Percentiles rank a stretch among this genome's conserved stretches.
These are phyloP conservation scores for Argynnis bischoffii DNA, from an alignment of 2,888 invertebrate genomes.

Conservation along the genomic window DNA sequence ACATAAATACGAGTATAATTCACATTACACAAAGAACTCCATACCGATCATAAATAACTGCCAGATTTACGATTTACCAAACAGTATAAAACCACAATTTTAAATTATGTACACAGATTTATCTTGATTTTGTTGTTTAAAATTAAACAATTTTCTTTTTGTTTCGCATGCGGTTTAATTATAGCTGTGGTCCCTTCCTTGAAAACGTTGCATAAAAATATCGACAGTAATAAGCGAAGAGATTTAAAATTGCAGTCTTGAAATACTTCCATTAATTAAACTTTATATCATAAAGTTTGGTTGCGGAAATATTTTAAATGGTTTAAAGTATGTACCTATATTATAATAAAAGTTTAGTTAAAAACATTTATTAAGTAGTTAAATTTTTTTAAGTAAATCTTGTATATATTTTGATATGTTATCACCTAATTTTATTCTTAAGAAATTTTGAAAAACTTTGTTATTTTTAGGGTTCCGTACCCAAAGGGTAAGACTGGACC, in stretches of 20 bases:
- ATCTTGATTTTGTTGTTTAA: conserved; percentile 34
- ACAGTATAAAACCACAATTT: conserved; percentile 32
- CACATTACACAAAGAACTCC: conserved; percentile 11
- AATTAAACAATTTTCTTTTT: conserved; percentile 40
- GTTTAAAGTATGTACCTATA: too few species aligned
- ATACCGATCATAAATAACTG: conserved; percentile 22
- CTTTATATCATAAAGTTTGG: background rate
- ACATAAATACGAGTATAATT: background rate
- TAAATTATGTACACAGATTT: conserved; percentile 33
- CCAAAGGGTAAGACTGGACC: too few species aligned
- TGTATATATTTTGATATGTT: too few species aligned
- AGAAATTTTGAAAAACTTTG: too few species aligned
- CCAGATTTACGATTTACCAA: conserved; percentile 32
- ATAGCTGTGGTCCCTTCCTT: conserved; percentile 34
- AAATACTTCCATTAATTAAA: conserved; percentile 12
- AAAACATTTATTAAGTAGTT: too few species aligned
- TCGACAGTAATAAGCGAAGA: conserved; percentile 20
- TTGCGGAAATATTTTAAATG: too few species aligned
- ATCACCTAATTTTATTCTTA: too few species aligned
- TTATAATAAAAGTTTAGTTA: too few species aligned
- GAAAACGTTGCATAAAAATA: conserved; percentile 29
- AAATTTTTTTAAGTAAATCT: too few species aligned
- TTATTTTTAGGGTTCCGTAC: too few species aligned
- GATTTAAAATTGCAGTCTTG: conserved; percentile 19
- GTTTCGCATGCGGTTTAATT: conserved; percentile 40